Evolutionary conservation across 2,797 vertebrate genomes (phyloP), one percentile per base, ranked within the genome.

Genomic region (Crocidura indochinensis): DNA sequence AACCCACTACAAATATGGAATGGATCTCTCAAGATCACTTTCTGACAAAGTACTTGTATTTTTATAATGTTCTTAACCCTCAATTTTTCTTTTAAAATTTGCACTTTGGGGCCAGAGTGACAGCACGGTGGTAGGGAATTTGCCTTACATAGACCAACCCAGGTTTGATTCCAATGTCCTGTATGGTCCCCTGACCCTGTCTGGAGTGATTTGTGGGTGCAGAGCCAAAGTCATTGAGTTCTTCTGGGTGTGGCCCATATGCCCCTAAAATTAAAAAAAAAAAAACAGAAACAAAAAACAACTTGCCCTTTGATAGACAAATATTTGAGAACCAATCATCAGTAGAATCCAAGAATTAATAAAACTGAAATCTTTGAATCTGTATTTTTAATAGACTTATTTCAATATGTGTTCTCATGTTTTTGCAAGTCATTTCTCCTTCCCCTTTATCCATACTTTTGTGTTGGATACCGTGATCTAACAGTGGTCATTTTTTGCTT

Each of bases 41-140:
- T 46, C 64, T 68, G n/a, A 8, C 12, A 31, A 0, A 7, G 19
- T 5, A 14, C 31, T 82, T 47, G 51, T 12, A 64, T 12, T 14
- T 62, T 84, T 81, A 73, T 11, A 51, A 44, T 11, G 24, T 19
- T 77, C 8, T 88, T 38, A 29, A 1, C 68, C 29, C 8, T 73
- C 51, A 74, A 9, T n/a, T 77, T 74, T 86, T 14, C 47, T 89
- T 77, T 67, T 24, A 44, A 86, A 68, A 53, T 6, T 19, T 81
- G 17, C 53, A 65, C 29, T 15, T 24, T 74, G 73, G 38, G 38
- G 5, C 38, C 38, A 38, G 38, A 38, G 38, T 38, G 38, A 38
- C 2, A 38, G 38, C 38, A 38, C 38, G 2, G 38, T 38, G 38
- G 38, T 38, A 38, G 38, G 38, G 5, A 38, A 38, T 38, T 38